Base-by-base conservation (phyloP, 2,113 vertebrate species). In the Phrynosoma platyrhinos region DNA sequence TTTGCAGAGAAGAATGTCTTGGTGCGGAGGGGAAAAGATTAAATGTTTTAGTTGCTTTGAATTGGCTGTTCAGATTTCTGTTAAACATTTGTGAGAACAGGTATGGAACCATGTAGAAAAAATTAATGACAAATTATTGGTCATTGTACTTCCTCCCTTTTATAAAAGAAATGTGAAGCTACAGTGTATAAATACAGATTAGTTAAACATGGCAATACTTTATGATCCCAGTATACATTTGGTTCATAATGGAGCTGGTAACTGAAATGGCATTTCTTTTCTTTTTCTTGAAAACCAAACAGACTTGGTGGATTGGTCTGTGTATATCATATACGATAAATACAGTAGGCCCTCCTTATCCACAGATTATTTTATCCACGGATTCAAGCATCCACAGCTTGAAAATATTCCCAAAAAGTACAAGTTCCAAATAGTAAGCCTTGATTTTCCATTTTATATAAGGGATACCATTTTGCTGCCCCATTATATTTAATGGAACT, bases 241-340 rank as follows among this genome's bases (percentile, higher is more conserved):
- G 89, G 86, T 90, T 82, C 90, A 36, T 91, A 90, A 87, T 88
- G 85, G 83, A n/a, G 80, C 20, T 83, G n/a, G 66, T 83, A 91
- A 85, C 80, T 83, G 84, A 91, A 87, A 47, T 36, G 36, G 36
- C 36, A 36, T 36, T 36, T 36, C 36, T 36, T 36, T 36, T 36
- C 36, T 36, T 36, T 36, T 36, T 36, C 36, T 36, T 36, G 9
- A 85, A 58, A 53, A 92, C 85, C 62, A 32, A 85, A 72, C 8
- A 83, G 87, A 81, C n/a, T 79, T 79, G 64, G 62, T 47, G 82
- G 9, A n/a, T n/a, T n/a, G n/a, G n/a, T n/a, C n/a, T 42, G 40
- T 66, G 88, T 92, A 79, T 85, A 52, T 72, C 79, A 47, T 64
- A 62, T 21, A 69, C 66, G 74, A 79, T 36, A 36, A 36, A 36